Base-by-base conservation (phyloP, 35 echinoderm and acorn worm species). In the Patiria miniata region DNA sequence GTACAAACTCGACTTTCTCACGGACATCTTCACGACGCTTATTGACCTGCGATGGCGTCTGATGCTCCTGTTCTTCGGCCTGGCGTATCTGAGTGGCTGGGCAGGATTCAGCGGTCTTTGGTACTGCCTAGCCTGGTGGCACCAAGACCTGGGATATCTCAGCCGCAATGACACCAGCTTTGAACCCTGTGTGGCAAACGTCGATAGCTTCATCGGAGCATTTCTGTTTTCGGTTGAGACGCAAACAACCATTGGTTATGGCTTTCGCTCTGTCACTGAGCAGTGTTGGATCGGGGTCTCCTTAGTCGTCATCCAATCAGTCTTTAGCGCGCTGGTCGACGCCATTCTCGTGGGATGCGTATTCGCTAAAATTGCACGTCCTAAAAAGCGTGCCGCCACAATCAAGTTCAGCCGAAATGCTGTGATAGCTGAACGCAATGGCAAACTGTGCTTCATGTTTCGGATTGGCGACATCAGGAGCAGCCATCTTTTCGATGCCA, bases 171-270 rank as follows among this genome's bases (percentile, higher is more conserved):
- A 86, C 40, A 36, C 59, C 39, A 73, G 92, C 50, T 92, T 90
- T 82, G 89, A 99, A 55, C 96, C 96, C 0, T 99, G 96, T 83
- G 96, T 99, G 9, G 61, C 82, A 36, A 99, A 99, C 47, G 93
- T 99, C n/a, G 83, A 99, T 28, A 94, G 89, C 87, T 99, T 91
- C 52, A 88, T 89, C 19, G 87, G 93, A 28, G 89, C 93, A 40
- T 99, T 99, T 36, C 79, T 99, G 0, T 99, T 99, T 69, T 99
- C 96, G 0, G 39, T 99, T 3, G 96, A 99, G 54, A 99, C 96
- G 12, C 96, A 99, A 39, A 99, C 96, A 4, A 99, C 96, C 2
- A 99, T 99, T 61, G 96, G 96, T 0, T 99, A 99, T 33, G 96
- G 96, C 89, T 92, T 91, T 40, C 86, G 96, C 7, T 88, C 88